Evolutionary conservation across 2,113 vertebrate species (phyloP), one percentile per base, ranked within the genome.

Genomic region (Cyanistes caeruleus): DNA sequence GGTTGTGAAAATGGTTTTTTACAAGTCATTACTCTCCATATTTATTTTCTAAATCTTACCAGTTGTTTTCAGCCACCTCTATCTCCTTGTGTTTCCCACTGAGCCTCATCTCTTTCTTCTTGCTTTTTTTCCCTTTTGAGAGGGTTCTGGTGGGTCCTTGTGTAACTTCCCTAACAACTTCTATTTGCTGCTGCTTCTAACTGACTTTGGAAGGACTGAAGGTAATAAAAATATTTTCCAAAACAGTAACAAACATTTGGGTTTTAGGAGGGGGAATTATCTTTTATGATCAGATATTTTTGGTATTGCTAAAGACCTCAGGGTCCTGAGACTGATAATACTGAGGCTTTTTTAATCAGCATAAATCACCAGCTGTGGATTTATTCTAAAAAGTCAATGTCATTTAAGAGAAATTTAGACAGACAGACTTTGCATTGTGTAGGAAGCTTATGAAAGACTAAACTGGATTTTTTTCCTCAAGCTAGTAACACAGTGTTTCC

Each of bases 381-480:
- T 87, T 94, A 33, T 48, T 89, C 24, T 64, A 91, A 52, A 85
- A 82, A 89, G 52, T 20, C 27, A 48, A 21, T 84, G 39, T 24
- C 18, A 58, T 79, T 90, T 60, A 62, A 68, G n/a, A 76, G 70
- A 68, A 87, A 52, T 75, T 78, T 75, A 76, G 52, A 58, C 6
- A 86, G 53, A 39, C 24, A 33, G 49, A 68, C 22, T 84, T 95
- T 59, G 21, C 12, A 41, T 81, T 87, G 31, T 73, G 23, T 56
- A 49, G 31, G 64, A 87, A 95, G 27, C 24, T 75, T 89, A 64
- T 89, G 74, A 68, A 84, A 91, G 39, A 60, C 64, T 79, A 75
- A 79, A 87, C 69, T 53, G 41, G 31, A 2, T n/a, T 79, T 81
- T 90, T 85, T 67, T 23, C 39, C 55, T 77, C 0, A 0, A 87